These are phyloP conservation scores for Rachycentron canadum DNA, from an alignment of 2,797 vertebrate genomes.

Conservation along the genomic window DNA sequence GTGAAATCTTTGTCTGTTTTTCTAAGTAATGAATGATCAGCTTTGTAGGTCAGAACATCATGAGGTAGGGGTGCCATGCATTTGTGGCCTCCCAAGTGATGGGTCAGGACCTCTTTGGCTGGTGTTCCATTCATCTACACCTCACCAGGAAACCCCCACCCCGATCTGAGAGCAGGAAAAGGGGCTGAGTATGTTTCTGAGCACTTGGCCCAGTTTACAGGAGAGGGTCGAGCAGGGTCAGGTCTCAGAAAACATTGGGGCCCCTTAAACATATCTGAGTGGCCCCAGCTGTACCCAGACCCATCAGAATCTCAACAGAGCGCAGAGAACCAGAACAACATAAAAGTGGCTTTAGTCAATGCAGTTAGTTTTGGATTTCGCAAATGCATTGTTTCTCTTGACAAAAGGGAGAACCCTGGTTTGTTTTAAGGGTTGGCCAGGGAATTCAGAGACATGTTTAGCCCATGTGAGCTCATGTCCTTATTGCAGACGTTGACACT, in stretches of 20 bases:
- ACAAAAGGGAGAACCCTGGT: constrained; percentile 42
- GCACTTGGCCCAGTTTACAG: constrained; percentile 82
- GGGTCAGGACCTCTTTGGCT: constrained; percentile 70
- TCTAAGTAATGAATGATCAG: constrained; percentile 45
- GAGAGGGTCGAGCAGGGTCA: constrained; percentile 82
- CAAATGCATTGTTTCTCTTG: constrained; percentile 55
- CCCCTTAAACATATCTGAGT: constrained; percentile 81
- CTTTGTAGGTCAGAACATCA: constrained; percentile 63
- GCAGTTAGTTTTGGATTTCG: constrained; percentile 33
- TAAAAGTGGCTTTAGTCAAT: constrained; percentile 35
- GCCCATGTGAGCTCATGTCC: constrained; percentile 29
- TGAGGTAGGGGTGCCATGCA: constrained; percentile 32
- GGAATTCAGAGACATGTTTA: constrained; percentile 35
- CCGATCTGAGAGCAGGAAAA: constrained; percentile 47
- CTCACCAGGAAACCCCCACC: constrained; percentile 55
- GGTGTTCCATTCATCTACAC: constrained; percentile 65
- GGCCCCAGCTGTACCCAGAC: constrained; percentile 75
- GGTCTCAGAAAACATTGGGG: constrained; percentile 80
- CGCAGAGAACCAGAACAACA: constrained; percentile 69
- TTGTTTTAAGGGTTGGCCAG: constrained; percentile 52
- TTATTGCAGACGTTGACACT: constrained; percentile 65
- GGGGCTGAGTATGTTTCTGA: constrained; percentile 57
- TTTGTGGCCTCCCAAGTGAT: constrained; percentile 56
- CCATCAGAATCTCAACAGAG: constrained; percentile 65
- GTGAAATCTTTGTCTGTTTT: constrained; percentile 14